Percentiles rank a stretch among this genome's conserved stretches.
phyloP scores from a whole-genome alignment of 2,113 vertebrate species.

The Channa argus region DNA sequence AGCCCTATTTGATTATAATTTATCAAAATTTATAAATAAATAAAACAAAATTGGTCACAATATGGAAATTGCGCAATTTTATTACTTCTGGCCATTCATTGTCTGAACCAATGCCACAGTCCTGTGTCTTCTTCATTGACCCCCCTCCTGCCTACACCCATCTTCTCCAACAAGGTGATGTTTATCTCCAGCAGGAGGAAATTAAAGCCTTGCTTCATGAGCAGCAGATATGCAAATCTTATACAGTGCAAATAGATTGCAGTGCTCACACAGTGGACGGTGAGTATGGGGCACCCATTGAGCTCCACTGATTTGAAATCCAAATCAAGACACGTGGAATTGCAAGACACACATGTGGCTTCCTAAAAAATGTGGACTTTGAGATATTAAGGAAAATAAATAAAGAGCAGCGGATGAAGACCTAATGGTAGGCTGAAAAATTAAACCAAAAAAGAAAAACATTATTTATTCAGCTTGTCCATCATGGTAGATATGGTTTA shows the following conservation, averaged over 20 bases:
- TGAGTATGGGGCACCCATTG: conserved; percentile 47
- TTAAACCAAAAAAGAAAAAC: conserved; percentile 19
- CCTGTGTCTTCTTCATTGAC: conserved; percentile 78
- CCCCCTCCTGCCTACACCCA: conserved; percentile 83
- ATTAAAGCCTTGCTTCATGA: conserved; percentile 94
- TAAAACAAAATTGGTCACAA: conserved; percentile 37
- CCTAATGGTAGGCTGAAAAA: conserved; percentile 54
- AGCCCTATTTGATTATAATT: conserved; percentile 71
- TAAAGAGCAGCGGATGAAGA: conserved; percentile 34
- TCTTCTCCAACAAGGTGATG: conserved; percentile 97
- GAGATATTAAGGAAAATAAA: conserved; percentile 59
- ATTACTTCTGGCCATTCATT: conserved; percentile 77
- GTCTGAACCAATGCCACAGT: conserved; percentile 76
- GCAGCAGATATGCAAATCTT: conserved; percentile 92
- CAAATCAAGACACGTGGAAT: conserved; percentile 65
- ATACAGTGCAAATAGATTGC: conserved; percentile 79
- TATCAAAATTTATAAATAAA: conserved; percentile 15
- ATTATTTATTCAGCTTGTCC: conserved; percentile 54
- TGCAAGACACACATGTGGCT: conserved; percentile 48
- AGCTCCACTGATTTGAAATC: conserved; percentile 64
- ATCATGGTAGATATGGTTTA: conserved; percentile 66
- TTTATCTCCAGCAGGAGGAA: conserved; percentile 98
- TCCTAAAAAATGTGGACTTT: conserved; percentile 23
- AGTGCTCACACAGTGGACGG: conserved; percentile 38
- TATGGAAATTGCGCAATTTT: conserved; percentile 81